phyloP scores from a whole-genome alignment of 2,888 invertebrate genomes.

The Andrena dorsata region DNA sequence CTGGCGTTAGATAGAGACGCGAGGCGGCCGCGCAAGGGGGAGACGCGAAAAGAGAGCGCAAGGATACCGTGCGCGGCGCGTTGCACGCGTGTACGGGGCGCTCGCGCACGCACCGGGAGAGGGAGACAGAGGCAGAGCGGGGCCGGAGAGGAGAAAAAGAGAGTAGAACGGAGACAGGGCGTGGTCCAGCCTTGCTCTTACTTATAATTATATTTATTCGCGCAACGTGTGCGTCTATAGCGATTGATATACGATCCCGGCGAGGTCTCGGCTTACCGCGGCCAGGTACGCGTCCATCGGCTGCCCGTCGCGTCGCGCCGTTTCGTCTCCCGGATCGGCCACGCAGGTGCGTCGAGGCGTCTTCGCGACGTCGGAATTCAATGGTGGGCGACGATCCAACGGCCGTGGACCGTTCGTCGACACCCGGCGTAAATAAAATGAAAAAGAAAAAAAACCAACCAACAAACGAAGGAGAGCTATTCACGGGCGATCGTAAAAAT shows the following conservation, averaged over 20 bases:
- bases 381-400: neutral
- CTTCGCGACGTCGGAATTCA: neutral
- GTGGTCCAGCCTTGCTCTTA: constrained; percentile 84
- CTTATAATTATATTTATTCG: constrained; percentile 83
- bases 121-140: constrained; percentile 7
- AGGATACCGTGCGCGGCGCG: constrained; percentile 33
- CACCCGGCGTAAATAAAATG: neutral
- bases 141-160: constrained; percentile 72
- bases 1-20: neutral
- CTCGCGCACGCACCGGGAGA: neutral
- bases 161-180: constrained; percentile 83
- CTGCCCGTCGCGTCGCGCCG: constrained; percentile 3
- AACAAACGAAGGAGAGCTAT: constrained; percentile 13
- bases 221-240: constrained; percentile 71
- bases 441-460: neutral
- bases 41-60: constrained; percentile 40
- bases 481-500: constrained; percentile 63
- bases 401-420: too few relatives aligned
- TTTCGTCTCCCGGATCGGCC: constrained; percentile 32
- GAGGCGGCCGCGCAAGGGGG: neutral
- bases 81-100: neutral
- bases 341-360: constrained; percentile 18
- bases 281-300: constrained; percentile 25
- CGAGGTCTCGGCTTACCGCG: constrained; percentile 75
- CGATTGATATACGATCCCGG: constrained; percentile 79